These are phyloP conservation scores for Gnatocerus cornutus DNA, from an alignment of 2,888 invertebrate species.

Conservation along the genomic window DNA sequence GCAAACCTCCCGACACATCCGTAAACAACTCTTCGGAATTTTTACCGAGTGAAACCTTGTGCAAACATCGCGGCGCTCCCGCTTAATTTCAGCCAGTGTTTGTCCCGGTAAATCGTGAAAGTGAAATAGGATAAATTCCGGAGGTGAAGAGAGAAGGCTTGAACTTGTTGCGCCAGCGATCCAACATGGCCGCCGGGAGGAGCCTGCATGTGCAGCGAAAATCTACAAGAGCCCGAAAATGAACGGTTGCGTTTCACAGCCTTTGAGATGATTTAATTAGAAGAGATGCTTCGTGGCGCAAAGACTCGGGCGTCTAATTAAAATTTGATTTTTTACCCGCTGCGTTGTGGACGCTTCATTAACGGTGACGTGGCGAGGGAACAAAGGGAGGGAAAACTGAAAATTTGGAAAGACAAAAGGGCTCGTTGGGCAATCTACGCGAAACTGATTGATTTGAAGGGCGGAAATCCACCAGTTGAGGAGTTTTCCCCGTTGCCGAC, in stretches of 20 bases:
- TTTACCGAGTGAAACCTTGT: conserved; percentile 22
- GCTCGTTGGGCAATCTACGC: too few relatives aligned
- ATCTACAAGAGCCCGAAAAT: conserved; percentile 16
- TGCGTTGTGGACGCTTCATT: conserved; percentile 25
- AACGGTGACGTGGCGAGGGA: conserved; percentile 5
- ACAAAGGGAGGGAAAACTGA: conserved; percentile 20
- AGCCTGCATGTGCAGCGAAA: conserved; percentile 1
- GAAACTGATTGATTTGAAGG: too few relatives aligned
- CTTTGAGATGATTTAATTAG: conserved; percentile 34
- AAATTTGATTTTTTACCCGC: conserved; percentile 30
- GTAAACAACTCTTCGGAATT: conserved; percentile 26
- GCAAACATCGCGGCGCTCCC: conserved; percentile 29
- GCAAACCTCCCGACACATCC: conserved; percentile 26
- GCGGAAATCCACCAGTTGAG: not conserved
- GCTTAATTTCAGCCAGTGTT: conserved; percentile 29
- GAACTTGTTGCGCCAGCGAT: conserved; percentile 17
- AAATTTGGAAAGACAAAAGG: conserved; percentile 1
- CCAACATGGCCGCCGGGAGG: conserved; percentile 32
- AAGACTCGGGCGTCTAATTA: conserved; percentile 28
- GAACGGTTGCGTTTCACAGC: conserved; percentile 19
- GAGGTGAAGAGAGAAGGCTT: conserved; percentile 13
- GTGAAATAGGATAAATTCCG: conserved; percentile 28
- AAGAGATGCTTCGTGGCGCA: conserved; percentile 27
- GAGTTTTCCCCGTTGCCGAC: not conserved
- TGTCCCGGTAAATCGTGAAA: conserved; percentile 25